Evolutionary conservation across 2,113 vertebrate species (phyloP), one percentile per base, ranked within the genome.

Genomic region (Corythornis cristatus): DNA sequence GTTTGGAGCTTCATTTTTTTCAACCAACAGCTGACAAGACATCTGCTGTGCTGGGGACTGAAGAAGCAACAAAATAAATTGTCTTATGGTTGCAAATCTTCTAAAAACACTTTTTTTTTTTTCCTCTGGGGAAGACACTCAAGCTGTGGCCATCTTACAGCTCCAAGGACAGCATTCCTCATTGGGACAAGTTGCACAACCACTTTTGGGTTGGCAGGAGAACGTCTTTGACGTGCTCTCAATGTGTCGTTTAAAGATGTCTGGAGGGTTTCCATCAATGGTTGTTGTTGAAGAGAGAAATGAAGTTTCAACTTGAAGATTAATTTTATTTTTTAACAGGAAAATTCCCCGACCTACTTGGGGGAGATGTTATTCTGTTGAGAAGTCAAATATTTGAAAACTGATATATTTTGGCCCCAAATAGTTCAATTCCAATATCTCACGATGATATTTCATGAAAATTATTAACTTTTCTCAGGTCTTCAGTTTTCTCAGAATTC

Each of bases 351-450:
- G 14, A 23, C 6, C 15, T 23, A 12, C 20, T 28, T 12, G 19
- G 22, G 9, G 29, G 5, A 29, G 54, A 11, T 37, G 8, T 45
- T 75, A 35, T 42, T 66, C n/a, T 61, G 28, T 66, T 37, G 29
- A 43, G n/a, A 65, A 35, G 25, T 25, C 20, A 15, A 67, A n/a
- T 65, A 46, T n/a, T 48, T 71, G 64, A 71, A 65, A 80, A 8
- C 0, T 0, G 33, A 48, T 45, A 8, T 0, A 0, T 13, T 66
- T 66, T 77, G 19, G 5, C 5, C 17, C 5, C 3, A n/a, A 8
- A 79, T 15, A 28, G 26, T 66, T n/a, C 33, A 8, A 17, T 60
- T 91, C 25, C 45, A 40, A 68, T 3, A 19, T 31, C 53, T 26
- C 37, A 13, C 11, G 6, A 6, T 2, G 8, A 12, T 6, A 40